A percentile compares a stretch with the other conserved stretches of the same genome.
Conservation (phyloP, 2,113 vertebrate species). For the Piprites chloris region DNA sequence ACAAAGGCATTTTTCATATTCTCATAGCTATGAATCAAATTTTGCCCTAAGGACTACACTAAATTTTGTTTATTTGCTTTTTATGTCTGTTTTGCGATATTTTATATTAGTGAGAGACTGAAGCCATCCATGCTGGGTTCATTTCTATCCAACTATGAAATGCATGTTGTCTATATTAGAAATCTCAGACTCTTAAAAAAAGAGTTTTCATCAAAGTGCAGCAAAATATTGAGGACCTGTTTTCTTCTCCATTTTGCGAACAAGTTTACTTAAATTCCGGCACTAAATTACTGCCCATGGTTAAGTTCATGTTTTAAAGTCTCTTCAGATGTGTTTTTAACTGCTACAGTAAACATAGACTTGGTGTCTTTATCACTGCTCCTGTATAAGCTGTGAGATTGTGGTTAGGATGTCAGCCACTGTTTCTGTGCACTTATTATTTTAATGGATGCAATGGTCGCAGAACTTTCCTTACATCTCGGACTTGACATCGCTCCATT, state of each 20-base stretch:
- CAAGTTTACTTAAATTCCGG: background rate
- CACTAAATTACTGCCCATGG: background rate
- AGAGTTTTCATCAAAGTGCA: background rate
- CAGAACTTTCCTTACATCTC: background rate
- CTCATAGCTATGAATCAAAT: background rate
- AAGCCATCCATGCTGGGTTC: background rate
- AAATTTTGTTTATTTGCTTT: background rate
- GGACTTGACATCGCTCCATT: background rate
- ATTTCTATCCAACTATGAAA: background rate
- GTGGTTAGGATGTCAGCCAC: background rate
- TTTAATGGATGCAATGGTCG: background rate
- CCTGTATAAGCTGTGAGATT: background rate
- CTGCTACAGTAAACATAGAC: background rate
- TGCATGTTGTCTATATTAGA: background rate
- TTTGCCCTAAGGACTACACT: background rate
- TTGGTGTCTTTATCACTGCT: background rate
- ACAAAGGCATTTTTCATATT: conserved; percentile 11
- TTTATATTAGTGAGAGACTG: background rate
- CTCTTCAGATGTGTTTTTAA: background rate
- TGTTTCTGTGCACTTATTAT: background rate
- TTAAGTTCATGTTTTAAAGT: background rate
- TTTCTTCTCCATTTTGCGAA: background rate
- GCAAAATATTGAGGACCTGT: background rate
- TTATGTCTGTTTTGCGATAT: background rate
- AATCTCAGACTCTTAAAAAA: background rate